Evolutionary conservation across 2,888 invertebrate species (phyloP).

Genomic region (Bombylius major): DNA sequence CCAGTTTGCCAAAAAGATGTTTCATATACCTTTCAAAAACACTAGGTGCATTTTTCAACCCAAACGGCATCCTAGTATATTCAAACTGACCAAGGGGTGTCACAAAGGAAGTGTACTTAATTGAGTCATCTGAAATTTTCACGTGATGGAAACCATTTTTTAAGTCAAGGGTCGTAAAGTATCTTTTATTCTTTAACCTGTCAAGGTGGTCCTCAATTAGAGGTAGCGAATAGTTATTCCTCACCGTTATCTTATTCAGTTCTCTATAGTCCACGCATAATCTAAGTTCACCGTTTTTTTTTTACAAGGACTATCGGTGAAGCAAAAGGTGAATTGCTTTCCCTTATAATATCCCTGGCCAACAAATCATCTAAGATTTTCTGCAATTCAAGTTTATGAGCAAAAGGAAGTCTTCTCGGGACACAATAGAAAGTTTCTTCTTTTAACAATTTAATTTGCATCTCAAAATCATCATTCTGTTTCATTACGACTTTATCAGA

Average conservation of each 20-base stretch:
- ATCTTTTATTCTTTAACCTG: too few species aligned
- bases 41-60: conserved; percentile 2
- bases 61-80: conserved; percentile 1
- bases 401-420: background rate
- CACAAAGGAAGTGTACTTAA: conserved; percentile 11
- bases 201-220: conserved; percentile 7
- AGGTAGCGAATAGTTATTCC: background rate
- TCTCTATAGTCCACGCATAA: conserved; percentile 7
- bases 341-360: conserved; percentile 2
- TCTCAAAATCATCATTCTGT: too few species aligned
- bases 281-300: conserved; percentile 4
- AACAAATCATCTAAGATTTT: conserved; percentile 7
- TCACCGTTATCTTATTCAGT: conserved; percentile 5
- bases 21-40: conserved; percentile 12
- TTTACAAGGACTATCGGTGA: conserved; percentile 9
- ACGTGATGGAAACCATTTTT: conserved; percentile 17
- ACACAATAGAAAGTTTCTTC: background rate
- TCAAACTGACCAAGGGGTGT: conserved; percentile 6
- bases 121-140: conserved; percentile 10
- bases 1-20: conserved; percentile 11
- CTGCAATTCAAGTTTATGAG: background rate
- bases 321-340: conserved; percentile 6
- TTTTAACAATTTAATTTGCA: too few species aligned
- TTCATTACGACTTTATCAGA: too few species aligned
- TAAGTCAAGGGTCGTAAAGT: too few species aligned